Conservation (phyloP, 2,888 invertebrate genomes). For the Esperia sulphurella region DNA sequence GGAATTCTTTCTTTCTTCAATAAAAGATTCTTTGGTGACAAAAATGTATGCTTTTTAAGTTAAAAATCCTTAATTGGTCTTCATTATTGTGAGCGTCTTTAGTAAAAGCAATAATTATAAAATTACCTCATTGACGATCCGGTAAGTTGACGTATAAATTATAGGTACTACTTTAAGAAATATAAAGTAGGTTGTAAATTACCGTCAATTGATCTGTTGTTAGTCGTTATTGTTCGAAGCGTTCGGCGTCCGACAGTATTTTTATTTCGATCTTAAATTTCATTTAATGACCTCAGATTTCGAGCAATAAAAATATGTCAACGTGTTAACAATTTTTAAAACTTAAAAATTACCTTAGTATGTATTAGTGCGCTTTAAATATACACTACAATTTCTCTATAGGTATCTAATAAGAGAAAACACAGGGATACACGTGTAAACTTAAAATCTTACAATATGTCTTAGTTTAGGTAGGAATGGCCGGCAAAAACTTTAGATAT, state of each 20-base stretch:
- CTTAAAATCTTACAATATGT: too few relatives aligned
- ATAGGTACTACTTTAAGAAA: slow-evolving; percentile 19
- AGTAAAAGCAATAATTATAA: not conserved
- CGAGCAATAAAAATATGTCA: slow-evolving; percentile 50
- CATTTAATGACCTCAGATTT: slow-evolving; percentile 41
- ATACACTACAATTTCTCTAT: too few relatives aligned
- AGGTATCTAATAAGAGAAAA: too few relatives aligned
- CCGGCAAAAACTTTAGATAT: too few relatives aligned
- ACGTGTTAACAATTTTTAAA: slow-evolving; percentile 42
- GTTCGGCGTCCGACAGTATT: not conserved
- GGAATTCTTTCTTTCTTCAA: not conserved
- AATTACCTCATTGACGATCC: slow-evolving; percentile 30
- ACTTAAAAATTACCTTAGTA: too few relatives aligned
- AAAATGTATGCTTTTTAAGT: slow-evolving; percentile 1
- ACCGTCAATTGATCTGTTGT: slow-evolving; percentile 48
- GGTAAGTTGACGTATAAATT: slow-evolving; percentile 40
- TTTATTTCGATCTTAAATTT: slow-evolving; percentile 42
- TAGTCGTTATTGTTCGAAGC: slow-evolving; percentile 28
- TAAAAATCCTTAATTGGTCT: slow-evolving; percentile 40
- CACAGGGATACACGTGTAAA: too few relatives aligned
- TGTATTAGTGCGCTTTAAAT: too few relatives aligned
- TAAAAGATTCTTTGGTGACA: not conserved
- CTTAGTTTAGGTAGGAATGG: too few relatives aligned
- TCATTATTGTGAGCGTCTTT: slow-evolving; percentile 14
- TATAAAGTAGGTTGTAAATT: slow-evolving; percentile 57